Evolutionary conservation across 1,140 invertebrate species (phyloP), one percentile per base, ranked within the genome.

Genomic region (Brachionus koreanus): DNA sequence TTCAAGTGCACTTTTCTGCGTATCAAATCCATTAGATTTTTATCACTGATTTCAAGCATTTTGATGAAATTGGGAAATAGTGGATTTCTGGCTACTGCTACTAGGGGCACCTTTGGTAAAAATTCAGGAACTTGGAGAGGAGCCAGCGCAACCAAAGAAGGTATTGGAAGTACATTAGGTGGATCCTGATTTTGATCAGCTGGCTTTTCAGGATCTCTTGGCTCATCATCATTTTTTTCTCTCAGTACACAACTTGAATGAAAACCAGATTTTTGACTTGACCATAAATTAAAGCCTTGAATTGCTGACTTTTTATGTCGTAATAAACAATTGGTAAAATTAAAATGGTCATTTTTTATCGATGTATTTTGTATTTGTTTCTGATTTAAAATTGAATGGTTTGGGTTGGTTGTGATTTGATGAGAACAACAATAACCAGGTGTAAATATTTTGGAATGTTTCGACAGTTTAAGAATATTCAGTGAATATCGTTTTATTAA

Each of bases 11-110:
- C 94, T 90, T 98, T 98, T 84, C 95, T 91, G 89, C 95, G 91
- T 82, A 99, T 91, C 35, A 99, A 87, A 86, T 96, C 93, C 85
- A 98, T 95, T 57, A 99, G 89, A 65, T 92, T 89, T 83, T 94
- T 93, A 90, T 98, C 93, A 85, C 85, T 86, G 87, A 95, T 93
- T 90, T 98, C 97, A 83, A 99, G 93, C 83, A 98, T 92, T 90
- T 99, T 99, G 83, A 98, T 96, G 89, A 99, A 99, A 85, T 94
- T 92, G 49, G 97, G 98, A 90, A 99, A 99, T 1, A 99, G 93
- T 42, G 97, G 97, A 90, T 97, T 96, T 85, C 95, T 91, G 85
- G 91, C 93, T 81, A 98, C 93, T 2, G 96, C 95, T 85, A 99
- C 94, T 12, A 99, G 92, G 52, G 97, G 97, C 7, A 99, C 92